These are phyloP conservation scores for Trichoplusia ni DNA, from an alignment of 1,140 invertebrate species.

Conservation along the genomic window DNA sequence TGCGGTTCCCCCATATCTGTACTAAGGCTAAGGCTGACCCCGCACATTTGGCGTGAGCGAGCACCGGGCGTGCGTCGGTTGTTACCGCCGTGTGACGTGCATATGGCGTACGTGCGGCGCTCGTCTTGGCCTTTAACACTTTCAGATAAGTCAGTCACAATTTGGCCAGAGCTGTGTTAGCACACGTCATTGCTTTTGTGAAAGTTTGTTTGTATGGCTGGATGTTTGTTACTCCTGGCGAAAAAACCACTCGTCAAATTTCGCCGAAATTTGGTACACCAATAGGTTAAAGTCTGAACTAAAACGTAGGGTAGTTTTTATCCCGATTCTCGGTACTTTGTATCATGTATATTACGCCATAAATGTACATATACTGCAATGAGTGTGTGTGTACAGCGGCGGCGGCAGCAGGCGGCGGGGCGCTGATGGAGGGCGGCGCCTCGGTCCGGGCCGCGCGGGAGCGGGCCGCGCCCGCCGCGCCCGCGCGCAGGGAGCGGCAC, in stretches of 20 bases:
- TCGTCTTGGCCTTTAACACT: background rate
- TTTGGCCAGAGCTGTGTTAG: background rate
- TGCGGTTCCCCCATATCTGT: too few species aligned
- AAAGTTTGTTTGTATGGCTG: too few species aligned
- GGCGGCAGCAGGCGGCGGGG: slow-evolving; percentile 35
- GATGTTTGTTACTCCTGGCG: too few species aligned
- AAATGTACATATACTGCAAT: background rate
- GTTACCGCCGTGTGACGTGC: background rate
- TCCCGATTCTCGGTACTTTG: too few species aligned
- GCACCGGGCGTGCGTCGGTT: background rate
- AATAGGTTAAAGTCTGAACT: too few species aligned
- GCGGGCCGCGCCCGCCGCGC: background rate
- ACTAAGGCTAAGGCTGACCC: background rate
- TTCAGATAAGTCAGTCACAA: too few species aligned
- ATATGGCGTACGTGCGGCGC: background rate
- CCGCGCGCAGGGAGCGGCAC: slow-evolving; percentile 9
- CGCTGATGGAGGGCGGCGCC: slow-evolving; percentile 40
- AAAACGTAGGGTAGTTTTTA: too few species aligned
- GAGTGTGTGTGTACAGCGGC: slow-evolving; percentile 7
- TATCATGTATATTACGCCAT: too few species aligned
- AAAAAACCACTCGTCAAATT: too few species aligned
- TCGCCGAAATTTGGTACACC: too few species aligned
- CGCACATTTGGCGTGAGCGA: background rate
- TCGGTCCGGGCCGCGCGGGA: slow-evolving; percentile 15
- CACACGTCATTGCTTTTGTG: background rate